A percentile compares a stretch with the other conserved stretches of the same genome.
Evolutionary conservation across 2,888 invertebrate species (phyloP).

Genomic region (Dioctria rufipes): DNA sequence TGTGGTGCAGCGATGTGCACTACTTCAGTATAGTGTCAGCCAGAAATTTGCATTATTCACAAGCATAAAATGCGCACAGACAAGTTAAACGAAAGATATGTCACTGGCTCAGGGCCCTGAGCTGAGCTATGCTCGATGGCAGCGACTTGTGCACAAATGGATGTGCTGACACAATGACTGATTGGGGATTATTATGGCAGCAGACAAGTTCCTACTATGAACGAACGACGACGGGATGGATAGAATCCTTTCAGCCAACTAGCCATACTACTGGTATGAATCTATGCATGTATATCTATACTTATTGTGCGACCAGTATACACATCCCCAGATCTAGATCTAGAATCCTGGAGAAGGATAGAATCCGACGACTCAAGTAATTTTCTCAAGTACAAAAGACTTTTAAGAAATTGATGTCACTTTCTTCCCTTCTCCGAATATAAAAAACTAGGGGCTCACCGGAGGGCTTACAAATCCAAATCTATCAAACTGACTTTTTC

Average conservation of each 20-base stretch:
- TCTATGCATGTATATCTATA: neutral
- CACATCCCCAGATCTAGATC: constrained; percentile 16
- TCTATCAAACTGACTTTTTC: constrained; percentile 59
- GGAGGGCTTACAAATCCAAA: constrained; percentile 51
- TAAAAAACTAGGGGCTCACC: constrained; percentile 28
- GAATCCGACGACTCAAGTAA: constrained; percentile 47
- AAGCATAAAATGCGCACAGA: constrained; percentile 40
- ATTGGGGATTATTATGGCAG: constrained; percentile 58
- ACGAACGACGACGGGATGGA: neutral
- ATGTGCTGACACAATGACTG: constrained; percentile 60
- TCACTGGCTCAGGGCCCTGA: constrained; percentile 46
- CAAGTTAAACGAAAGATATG: constrained; percentile 54
- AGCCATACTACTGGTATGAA: neutral
- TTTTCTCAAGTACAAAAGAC: constrained; percentile 55
- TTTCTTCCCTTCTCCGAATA: constrained; percentile 4
- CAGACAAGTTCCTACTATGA: constrained; percentile 27
- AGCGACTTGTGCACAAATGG: constrained; percentile 46
- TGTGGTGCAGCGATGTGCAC: constrained; percentile 11
- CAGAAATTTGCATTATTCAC: constrained; percentile 56
- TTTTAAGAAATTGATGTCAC: constrained; percentile 50
- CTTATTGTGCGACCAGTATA: neutral
- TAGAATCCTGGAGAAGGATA: too few species aligned
- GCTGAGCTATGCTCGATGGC: constrained; percentile 43
- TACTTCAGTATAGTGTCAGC: neutral
- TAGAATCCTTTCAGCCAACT: constrained; percentile 9